A percentile compares a stretch with the other conserved stretches of the same genome.
phyloP scores from a whole-genome alignment of 2,888 invertebrate species.

The Platycnemis pennipes region DNA sequence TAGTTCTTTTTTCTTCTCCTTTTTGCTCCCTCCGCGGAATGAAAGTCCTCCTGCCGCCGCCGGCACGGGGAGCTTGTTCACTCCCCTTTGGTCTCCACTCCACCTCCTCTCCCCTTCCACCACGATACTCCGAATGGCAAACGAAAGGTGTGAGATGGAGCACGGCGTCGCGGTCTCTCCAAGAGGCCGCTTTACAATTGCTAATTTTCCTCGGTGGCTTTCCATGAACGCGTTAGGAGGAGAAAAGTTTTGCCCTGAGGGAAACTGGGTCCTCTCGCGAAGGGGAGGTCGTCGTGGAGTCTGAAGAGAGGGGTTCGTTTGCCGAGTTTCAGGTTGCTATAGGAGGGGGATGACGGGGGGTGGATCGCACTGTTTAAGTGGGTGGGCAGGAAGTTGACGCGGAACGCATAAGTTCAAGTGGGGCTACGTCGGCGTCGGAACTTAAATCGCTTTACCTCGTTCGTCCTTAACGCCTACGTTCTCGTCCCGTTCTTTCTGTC shows the following conservation, averaged over 20 bases:
- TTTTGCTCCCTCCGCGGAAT: neutral
- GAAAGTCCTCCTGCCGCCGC: neutral
- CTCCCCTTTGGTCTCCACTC: no score
- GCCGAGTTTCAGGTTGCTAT: no score
- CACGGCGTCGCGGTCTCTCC: neutral
- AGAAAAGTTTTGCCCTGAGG: neutral
- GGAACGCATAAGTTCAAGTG: neutral
- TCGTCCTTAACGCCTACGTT: no score
- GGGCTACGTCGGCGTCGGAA: neutral
- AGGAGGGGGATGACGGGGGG: no score
- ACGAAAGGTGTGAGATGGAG: no score
- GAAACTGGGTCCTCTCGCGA: neutral
- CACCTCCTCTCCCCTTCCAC: no score
- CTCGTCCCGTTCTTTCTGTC: neutral
- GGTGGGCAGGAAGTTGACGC: neutral
- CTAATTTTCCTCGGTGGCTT: constrained; percentile 12
- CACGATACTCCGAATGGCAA: no score
- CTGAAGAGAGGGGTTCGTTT: neutral
- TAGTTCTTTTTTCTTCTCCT: neutral
- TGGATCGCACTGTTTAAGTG: neutral
- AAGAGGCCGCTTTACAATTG: neutral
- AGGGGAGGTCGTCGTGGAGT: neutral
- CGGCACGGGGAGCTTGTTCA: neutral
- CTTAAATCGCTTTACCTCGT: neutral
- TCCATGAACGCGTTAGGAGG: neutral